A percentile compares a stretch with the other conserved stretches of the same genome.
phyloP scores from a whole-genome alignment of 2,888 invertebrate species.

The Papilio protenor region DNA sequence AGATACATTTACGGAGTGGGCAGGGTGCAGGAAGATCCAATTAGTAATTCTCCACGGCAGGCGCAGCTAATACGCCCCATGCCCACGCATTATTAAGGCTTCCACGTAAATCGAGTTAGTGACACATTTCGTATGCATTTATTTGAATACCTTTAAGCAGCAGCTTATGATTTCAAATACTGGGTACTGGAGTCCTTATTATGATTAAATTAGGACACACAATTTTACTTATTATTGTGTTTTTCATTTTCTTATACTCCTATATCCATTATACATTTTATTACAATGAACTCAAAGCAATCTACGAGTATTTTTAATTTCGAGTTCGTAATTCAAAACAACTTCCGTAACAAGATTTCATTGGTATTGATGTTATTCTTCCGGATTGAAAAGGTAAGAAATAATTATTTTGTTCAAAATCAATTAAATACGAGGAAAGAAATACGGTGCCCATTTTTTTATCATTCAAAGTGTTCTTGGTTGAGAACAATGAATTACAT shows the following conservation, averaged over 20 bases:
- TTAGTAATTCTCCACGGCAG: constrained; percentile 56
- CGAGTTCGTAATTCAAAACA: not conserved
- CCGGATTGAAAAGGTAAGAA: not conserved
- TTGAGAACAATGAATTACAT: not conserved
- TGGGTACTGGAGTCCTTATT: not conserved
- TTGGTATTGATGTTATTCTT: not conserved
- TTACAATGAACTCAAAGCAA: not conserved
- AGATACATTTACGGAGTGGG: constrained; percentile 55
- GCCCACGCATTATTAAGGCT: constrained; percentile 57
- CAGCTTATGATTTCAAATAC: not conserved
- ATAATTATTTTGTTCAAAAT: not conserved
- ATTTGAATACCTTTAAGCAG: constrained; percentile 12
- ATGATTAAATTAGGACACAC: not conserved
- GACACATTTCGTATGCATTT: constrained; percentile 50
- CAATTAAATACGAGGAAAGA: not conserved
- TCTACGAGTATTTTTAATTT: not conserved
- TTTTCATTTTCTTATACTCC: not conserved
- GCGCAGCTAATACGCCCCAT: constrained; percentile 47
- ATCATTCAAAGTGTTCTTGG: not conserved
- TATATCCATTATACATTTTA: not conserved
- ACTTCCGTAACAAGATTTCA: not conserved
- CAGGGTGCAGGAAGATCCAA: constrained; percentile 59
- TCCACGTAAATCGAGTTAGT: constrained; percentile 58
- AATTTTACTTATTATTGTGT: not conserved
- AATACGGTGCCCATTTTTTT: not conserved